A percentile compares a stretch with the other conserved stretches of the same genome.
Evolutionary conservation across 1,140 invertebrate species (phyloP).

Genomic region (Pectinophora gossypiella): DNA sequence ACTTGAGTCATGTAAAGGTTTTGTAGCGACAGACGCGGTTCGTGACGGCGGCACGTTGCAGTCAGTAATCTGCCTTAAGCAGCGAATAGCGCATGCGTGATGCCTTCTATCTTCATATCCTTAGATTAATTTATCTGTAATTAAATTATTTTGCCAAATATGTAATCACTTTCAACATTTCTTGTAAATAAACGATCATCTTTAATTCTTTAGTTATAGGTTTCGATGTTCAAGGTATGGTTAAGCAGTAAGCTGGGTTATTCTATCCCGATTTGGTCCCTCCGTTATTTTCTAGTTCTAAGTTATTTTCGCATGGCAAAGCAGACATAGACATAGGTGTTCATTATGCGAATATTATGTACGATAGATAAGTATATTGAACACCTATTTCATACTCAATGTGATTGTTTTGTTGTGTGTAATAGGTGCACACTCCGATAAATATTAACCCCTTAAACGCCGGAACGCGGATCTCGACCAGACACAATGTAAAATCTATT

Average conservation of each 20-base stretch:
- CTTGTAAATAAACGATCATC: constrained; percentile 49
- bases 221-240: constrained; percentile 35
- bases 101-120: constrained; percentile 18
- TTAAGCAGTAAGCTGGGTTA: constrained; percentile 38
- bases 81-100: background rate
- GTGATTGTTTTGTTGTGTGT: too few species aligned
- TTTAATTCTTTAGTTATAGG: constrained; percentile 26
- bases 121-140: constrained; percentile 42
- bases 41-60: background rate
- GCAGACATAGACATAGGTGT: too few species aligned
- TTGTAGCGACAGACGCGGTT: background rate
- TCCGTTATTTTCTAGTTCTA: constrained; percentile 31
- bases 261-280: constrained; percentile 22
- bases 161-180: constrained; percentile 38
- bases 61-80: too few species aligned
- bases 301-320: too few species aligned
- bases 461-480: too few species aligned
- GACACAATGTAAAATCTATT: too few species aligned
- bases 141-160: constrained; percentile 71
- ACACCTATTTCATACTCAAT: too few species aligned
- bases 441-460: too few species aligned
- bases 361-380: too few species aligned
- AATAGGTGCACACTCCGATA: too few species aligned
- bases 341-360: too few species aligned
- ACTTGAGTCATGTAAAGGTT: background rate